phyloP scores from a whole-genome alignment of 2,797 vertebrate species.

The Florisuga fusca region DNA sequence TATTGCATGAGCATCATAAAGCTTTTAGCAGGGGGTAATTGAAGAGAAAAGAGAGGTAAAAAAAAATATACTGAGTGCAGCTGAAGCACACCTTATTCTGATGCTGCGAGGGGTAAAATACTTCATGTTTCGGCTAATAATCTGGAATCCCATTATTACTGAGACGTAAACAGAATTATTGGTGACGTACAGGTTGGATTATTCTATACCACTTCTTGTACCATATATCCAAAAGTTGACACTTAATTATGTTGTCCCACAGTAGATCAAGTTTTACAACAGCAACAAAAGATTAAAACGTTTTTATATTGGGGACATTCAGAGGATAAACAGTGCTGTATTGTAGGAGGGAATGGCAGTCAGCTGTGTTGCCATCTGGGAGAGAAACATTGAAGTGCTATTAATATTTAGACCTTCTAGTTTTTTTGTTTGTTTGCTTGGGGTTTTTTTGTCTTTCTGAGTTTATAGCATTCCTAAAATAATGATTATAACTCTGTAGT shows the following conservation, averaged over 20 bases:
- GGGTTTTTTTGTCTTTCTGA: neutral
- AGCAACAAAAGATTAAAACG: conserved; percentile 80
- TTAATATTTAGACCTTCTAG: conserved; percentile 74
- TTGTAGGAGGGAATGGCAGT: conserved; percentile 55
- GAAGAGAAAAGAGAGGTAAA: neutral
- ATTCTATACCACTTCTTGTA: conserved; percentile 52
- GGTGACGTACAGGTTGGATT: conserved; percentile 71
- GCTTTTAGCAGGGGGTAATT: conserved; percentile 12
- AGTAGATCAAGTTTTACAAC: conserved; percentile 82
- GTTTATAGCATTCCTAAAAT: conserved; percentile 49
- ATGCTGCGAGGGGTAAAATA: conserved; percentile 51
- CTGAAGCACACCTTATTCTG: neutral
- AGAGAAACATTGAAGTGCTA: conserved; percentile 62
- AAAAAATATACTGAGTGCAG: neutral
- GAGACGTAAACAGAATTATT: conserved; percentile 76
- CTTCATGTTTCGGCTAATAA: conserved; percentile 65
- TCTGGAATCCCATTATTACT: conserved; percentile 74
- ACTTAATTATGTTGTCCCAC: conserved; percentile 80
- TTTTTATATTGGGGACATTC: conserved; percentile 74
- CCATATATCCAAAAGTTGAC: conserved; percentile 75
- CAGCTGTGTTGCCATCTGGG: conserved; percentile 70
- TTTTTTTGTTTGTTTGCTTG: neutral
- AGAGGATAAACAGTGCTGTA: conserved; percentile 73
- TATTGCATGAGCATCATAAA: neutral
- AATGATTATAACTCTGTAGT: conserved; percentile 17